Evolutionary conservation across 2,113 vertebrate species (phyloP).

Genomic region (Oriolus oriolus): DNA sequence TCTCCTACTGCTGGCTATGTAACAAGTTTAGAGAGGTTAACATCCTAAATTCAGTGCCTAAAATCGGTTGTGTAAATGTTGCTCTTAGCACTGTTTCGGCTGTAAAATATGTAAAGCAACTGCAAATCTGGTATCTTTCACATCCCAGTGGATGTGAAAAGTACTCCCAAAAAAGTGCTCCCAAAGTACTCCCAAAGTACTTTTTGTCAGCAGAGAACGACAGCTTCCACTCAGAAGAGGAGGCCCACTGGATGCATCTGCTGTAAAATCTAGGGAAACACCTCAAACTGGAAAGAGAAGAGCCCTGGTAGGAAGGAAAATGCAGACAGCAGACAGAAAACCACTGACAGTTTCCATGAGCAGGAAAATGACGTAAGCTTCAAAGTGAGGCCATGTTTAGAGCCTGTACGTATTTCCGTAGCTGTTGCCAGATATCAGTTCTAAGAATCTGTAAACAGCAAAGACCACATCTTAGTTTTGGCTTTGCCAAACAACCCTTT

Average conservation of each 20-base stretch:
- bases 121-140: background rate
- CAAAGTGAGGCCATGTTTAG: background rate
- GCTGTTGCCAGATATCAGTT: background rate
- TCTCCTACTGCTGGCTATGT: background rate
- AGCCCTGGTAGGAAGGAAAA: background rate
- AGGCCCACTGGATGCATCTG: background rate
- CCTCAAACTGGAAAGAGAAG: background rate
- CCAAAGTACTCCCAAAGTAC: background rate
- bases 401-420: background rate
- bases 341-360: background rate
- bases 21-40: background rate
- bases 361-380: background rate
- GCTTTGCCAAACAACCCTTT: background rate
- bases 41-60: background rate
- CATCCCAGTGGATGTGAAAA: no score
- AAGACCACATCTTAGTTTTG: background rate
- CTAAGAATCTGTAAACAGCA: background rate
- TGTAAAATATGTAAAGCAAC: background rate
- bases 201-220: background rate
- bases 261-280: background rate
- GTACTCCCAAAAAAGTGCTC: no score
- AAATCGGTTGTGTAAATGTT: background rate
- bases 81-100: background rate
- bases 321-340: background rate
- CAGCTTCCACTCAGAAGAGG: background rate